Conservation (phyloP, 2,888 invertebrate genomes). For the Sericinus montela region DNA sequence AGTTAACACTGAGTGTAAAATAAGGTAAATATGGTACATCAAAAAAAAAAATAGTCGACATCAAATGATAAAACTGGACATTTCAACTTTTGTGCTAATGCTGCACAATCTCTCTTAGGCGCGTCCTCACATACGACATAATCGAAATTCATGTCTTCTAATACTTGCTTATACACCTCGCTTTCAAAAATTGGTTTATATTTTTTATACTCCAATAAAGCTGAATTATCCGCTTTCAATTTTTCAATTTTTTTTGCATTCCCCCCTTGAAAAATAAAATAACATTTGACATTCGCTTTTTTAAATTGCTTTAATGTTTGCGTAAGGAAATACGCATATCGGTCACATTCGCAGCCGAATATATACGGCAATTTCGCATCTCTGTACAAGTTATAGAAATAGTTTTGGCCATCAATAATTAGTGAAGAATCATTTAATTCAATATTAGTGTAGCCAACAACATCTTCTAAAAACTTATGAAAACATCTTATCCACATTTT, state of each 20-base stretch:
- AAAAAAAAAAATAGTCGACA: constrained; percentile 33
- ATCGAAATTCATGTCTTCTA: constrained; percentile 34
- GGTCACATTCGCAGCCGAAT: constrained; percentile 14
- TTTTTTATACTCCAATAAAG: no score
- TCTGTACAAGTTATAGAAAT: constrained; percentile 5
- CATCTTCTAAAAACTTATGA: neutral
- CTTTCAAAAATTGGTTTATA: constrained; percentile 29
- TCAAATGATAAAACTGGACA: constrained; percentile 37
- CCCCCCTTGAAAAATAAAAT: constrained; percentile 10
- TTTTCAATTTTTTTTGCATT: no score
- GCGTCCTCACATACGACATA: constrained; percentile 32
- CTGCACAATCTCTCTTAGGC: constrained; percentile 34
- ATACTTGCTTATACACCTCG: constrained; percentile 29
- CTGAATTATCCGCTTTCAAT: neutral
- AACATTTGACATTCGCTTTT: constrained; percentile 7
- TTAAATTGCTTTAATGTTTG: neutral
- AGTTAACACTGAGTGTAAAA: constrained; percentile 22
- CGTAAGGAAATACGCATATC: neutral
- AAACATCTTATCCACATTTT: neutral
- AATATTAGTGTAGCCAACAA: neutral
- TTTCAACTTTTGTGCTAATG: constrained; percentile 31
- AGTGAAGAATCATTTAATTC: constrained; percentile 1
- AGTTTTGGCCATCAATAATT: constrained; percentile 16
- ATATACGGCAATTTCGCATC: neutral
- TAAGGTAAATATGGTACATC: constrained; percentile 30